These are phyloP conservation scores for Heteromurus nitidus DNA, from an alignment of 2,888 invertebrate species.

Conservation along the genomic window DNA sequence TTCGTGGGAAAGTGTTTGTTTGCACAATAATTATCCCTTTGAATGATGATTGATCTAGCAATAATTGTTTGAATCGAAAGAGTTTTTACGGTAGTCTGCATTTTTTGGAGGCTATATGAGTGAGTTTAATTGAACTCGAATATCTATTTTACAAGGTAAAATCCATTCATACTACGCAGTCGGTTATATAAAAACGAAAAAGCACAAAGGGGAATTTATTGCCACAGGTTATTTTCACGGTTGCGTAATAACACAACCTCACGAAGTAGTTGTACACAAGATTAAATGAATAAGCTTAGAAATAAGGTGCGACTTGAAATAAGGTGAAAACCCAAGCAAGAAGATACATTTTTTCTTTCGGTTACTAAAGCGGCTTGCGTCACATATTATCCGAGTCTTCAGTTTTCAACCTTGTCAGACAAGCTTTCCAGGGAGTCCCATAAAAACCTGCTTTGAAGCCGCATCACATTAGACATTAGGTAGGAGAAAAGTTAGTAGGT, in stretches of 20 bases:
- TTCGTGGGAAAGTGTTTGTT: constrained; percentile 10
- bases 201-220: constrained; percentile 26
- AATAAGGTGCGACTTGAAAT: constrained; percentile 1
- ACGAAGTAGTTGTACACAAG: background rate
- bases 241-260: constrained; percentile 1
- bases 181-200: background rate
- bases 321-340: constrained; percentile 11
- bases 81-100: too few relatives aligned
- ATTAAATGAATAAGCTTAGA: background rate
- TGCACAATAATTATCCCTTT: constrained; percentile 5
- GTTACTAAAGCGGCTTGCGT: constrained; percentile 17
- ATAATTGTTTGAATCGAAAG: background rate
- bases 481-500: constrained; percentile 1
- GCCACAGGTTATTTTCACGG: constrained; percentile 29
- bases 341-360: constrained; percentile 3
- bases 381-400: background rate
- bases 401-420: constrained; percentile 32
- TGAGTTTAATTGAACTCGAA: too few relatives aligned
- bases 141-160: too few relatives aligned
- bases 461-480: too few relatives aligned
- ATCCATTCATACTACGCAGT: background rate
- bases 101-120: too few relatives aligned
- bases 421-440: constrained; percentile 39
- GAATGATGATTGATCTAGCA: background rate
- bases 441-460: constrained; percentile 9